These are phyloP conservation scores for Corythornis madagascariensis DNA, from an alignment of 2,113 vertebrate genomes.

Conservation along the genomic window DNA sequence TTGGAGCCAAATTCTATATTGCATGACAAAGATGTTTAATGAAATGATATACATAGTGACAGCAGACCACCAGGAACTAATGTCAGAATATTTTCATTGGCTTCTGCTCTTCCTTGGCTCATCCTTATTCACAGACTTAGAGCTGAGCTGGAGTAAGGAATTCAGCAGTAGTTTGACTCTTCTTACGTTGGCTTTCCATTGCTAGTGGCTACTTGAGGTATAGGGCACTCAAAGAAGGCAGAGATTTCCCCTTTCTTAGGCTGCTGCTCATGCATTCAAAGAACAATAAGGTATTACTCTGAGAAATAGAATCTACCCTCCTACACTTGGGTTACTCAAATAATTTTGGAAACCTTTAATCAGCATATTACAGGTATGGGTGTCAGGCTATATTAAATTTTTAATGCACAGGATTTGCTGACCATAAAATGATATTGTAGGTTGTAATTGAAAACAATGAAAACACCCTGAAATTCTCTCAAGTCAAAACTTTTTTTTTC, in stretches of 20 bases:
- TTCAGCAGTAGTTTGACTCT: neutral
- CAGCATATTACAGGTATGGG: neutral
- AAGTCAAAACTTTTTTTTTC: neutral
- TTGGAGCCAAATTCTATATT: constrained; percentile 24
- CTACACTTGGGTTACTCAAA: fast-evolving
- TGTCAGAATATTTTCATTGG: constrained; percentile 56
- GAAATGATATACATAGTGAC: constrained; percentile 41
- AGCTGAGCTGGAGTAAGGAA: neutral
- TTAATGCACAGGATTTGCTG: neutral
- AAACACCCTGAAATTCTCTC: neutral
- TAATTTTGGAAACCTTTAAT: neutral
- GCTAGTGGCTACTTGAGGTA: neutral
- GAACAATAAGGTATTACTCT: neutral
- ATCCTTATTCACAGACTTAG: neutral
- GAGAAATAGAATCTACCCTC: neutral
- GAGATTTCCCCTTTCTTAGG: neutral
- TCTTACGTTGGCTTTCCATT: neutral
- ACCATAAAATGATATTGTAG: neutral
- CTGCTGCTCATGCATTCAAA: neutral
- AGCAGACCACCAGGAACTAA: constrained; percentile 31
- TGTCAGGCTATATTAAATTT: neutral
- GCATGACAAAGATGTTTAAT: constrained; percentile 17
- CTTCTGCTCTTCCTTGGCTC: neutral
- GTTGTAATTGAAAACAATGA: neutral
- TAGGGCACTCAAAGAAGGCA: neutral